Conservation (phyloP, 2,797 vertebrate species). For the Cynodonichthys magdalenae region DNA sequence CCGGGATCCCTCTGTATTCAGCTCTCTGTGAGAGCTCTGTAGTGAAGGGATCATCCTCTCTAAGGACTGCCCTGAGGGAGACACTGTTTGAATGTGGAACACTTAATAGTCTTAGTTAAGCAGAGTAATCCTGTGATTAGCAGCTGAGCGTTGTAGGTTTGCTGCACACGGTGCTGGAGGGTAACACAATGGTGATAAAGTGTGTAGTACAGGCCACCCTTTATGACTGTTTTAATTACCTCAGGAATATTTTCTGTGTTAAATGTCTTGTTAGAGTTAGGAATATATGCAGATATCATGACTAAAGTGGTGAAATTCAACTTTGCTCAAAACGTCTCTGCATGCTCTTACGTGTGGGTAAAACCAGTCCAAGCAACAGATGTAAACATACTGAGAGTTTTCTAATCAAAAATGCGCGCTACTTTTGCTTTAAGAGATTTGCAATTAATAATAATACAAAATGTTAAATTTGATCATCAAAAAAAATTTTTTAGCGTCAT, state of each 20-base stretch:
- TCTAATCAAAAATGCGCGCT: no score
- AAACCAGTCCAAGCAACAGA: no score
- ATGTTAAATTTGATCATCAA: no score
- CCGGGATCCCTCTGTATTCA: constrained; percentile 20
- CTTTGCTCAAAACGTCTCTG: not conserved
- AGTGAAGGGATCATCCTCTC: constrained; percentile 62
- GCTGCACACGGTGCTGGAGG: constrained; percentile 30
- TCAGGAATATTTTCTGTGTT: not conserved
- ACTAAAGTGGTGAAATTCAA: not conserved
- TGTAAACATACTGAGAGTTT: no score
- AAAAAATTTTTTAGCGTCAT: no score
- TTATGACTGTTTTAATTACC: constrained; percentile 9
- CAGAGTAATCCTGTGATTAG: constrained; percentile 77
- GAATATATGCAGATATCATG: not conserved
- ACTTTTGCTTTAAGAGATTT: no score
- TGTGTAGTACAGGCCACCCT: not conserved
- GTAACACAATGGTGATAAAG: constrained; percentile 11
- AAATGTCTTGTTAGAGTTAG: not conserved
- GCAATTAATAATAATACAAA: no score
- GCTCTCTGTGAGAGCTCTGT: constrained; percentile 32
- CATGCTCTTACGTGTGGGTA: no score
- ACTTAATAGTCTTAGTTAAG: constrained; percentile 77
- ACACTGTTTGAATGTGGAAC: constrained; percentile 67
- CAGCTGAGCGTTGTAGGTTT: constrained; percentile 55
- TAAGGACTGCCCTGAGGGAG: constrained; percentile 63